Base-by-base conservation (phyloP, 2,113 vertebrate genomes). In the Cryptomyrus ogoouensis region DNA sequence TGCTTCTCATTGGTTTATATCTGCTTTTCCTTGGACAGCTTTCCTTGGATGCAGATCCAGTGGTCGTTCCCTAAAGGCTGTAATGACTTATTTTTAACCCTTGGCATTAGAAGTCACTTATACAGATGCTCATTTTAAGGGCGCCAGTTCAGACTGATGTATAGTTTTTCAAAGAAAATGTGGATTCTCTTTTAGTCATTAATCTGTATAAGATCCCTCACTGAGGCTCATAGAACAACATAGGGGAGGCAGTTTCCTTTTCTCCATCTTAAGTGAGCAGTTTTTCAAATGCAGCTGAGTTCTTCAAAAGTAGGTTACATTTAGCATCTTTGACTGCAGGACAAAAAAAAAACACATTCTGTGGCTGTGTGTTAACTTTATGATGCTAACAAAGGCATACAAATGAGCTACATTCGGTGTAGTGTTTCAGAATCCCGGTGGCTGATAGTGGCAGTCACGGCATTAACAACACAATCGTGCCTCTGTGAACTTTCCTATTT, bases 341-440 rank as follows among this genome's bases (percentile, higher is more conserved):
- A 86, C 24, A 35, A 83, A 58, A 49, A 31, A 31, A 39, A 27
- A 44, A 83, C 47, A 42, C 47, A 83, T 52, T 50, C 21, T 1
- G 19, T 80, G 49, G 3, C 17, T 53, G 47, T 83, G 44, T 19
- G 52, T 88, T 50, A 52, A 39, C 31, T 80, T 89, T 47, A 31
- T 88, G 12, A 52, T 80, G 58, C 13, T 42, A 66, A 88, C 56
- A 80, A 77, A 77, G 12, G 12, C 24, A 19, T 42, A 80, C 31
- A 70, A 6, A 53, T 53, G 74, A 89, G 58, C 31, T 93, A 94
- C 92, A 93, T 93, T 94, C 94, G 94, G 95, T 94, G 94, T 95
- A 94, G 94, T 95, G 93, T 95, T 93, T 92, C 92, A 94, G 93
- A 95, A 94, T 94, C 92, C 90, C 90, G 93, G 93, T 94, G 95